A percentile compares a stretch with the other conserved stretches of the same genome.
Conservation (phyloP, 1,140 invertebrate genomes). For the Heliothis subflexa region DNA sequence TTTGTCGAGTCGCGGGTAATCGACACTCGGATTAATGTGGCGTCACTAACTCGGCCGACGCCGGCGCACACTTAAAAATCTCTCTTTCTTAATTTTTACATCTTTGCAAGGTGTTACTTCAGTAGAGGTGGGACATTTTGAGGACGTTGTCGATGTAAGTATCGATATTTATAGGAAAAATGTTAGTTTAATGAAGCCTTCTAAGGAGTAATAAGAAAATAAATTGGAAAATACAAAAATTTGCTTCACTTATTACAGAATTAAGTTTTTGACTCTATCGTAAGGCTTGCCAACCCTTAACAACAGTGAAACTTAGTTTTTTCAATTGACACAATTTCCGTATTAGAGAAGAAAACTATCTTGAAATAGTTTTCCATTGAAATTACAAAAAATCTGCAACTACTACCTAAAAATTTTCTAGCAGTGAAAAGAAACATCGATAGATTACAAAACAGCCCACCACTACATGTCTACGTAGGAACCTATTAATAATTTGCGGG, state of each 20-base stretch:
- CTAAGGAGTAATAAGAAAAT: too few relatives aligned
- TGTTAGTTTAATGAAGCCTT: too few relatives aligned
- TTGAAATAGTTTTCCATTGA: too few relatives aligned
- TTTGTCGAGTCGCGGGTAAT: conserved; percentile 64
- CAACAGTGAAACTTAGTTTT: too few relatives aligned
- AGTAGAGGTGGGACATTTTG: conserved; percentile 53
- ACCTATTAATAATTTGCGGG: conserved; percentile 83
- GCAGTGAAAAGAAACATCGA: not conserved
- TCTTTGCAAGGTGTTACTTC: conserved; percentile 78
- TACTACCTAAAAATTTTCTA: too few relatives aligned
- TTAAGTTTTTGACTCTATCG: too few relatives aligned
- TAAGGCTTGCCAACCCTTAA: too few relatives aligned
- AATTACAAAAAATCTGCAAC: too few relatives aligned
- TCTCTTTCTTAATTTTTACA: conserved; percentile 85
- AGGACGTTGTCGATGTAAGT: not conserved
- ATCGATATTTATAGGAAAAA: not conserved
- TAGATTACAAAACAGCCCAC: not conserved
- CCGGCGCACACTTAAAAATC: conserved; percentile 75
- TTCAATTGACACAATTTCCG: too few relatives aligned
- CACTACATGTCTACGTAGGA: conserved; percentile 62
- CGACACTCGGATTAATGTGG: conserved; percentile 82
- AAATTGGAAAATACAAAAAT: too few relatives aligned
- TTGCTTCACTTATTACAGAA: too few relatives aligned
- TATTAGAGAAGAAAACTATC: too few relatives aligned
- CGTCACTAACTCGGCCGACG: conserved; percentile 80